phyloP scores from a whole-genome alignment of 2,113 vertebrate species.

The Pyxicephalus adspersus region DNA sequence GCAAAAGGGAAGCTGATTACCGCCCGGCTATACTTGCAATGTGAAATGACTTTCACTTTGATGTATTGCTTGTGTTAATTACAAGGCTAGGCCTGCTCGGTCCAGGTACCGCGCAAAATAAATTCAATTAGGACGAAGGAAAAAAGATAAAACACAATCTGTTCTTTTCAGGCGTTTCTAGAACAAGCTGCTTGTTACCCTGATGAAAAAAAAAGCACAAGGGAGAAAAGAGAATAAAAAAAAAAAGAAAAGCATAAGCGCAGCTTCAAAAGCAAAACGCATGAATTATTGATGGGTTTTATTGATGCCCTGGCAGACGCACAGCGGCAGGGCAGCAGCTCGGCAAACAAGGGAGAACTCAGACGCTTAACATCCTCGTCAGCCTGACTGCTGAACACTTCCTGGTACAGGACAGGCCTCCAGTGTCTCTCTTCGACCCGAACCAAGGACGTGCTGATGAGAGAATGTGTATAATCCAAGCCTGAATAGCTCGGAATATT shows the following conservation, averaged over 20 bases:
- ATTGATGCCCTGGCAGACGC: slow-evolving; percentile 26
- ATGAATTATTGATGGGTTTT: slow-evolving; percentile 51
- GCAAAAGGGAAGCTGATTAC: slow-evolving; percentile 20
- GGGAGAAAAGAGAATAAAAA: slow-evolving; percentile 5
- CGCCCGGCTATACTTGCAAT: background rate
- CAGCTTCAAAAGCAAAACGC: slow-evolving; percentile 41
- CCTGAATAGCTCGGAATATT: no score
- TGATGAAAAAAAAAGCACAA: slow-evolving; percentile 18
- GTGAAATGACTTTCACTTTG: slow-evolving; percentile 23
- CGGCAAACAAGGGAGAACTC: background rate
- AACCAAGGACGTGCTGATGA: background rate
- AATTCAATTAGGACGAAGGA: slow-evolving; percentile 24
- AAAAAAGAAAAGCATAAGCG: background rate
- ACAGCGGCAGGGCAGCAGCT: background rate
- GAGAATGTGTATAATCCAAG: background rate
- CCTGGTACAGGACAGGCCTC: background rate
- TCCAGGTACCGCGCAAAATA: background rate
- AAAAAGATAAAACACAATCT: slow-evolving; percentile 22
- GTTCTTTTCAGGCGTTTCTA: slow-evolving; percentile 19
- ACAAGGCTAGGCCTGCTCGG: slow-evolving; percentile 5
- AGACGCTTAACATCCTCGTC: slow-evolving; percentile 6
- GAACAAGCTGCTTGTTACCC: slow-evolving; percentile 15
- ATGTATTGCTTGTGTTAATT: slow-evolving; percentile 32
- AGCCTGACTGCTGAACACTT: background rate
- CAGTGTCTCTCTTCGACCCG: background rate